Evolutionary conservation across 1,140 invertebrate species (phyloP).

Genomic region (Gonioctena quinquepunctata): DNA sequence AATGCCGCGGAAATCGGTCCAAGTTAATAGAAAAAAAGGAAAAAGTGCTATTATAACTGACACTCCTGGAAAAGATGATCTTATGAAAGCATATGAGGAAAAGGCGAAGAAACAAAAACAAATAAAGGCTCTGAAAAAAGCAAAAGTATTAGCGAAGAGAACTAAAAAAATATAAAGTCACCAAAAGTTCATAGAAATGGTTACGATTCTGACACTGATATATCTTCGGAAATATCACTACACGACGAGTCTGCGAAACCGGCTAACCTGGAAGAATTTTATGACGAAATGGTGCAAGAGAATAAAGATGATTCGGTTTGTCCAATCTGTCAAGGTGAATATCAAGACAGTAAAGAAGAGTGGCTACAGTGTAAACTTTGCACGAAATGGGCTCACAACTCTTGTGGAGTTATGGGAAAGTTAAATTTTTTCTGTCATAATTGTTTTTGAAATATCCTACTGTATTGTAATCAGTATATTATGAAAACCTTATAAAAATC

Average conservation of each 20-base stretch:
- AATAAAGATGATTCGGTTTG: not conserved
- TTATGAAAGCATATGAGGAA: not conserved
- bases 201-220: not conserved
- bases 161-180: not conserved
- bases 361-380: not conserved
- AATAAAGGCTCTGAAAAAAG: not conserved
- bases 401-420: not conserved
- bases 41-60: not conserved
- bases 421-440: slow-evolving; percentile 4
- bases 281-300: not conserved
- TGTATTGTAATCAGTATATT: not conserved
- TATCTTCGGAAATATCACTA: not conserved
- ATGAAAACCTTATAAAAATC: not conserved
- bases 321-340: slow-evolving; percentile 5
- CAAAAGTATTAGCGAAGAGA: not conserved
- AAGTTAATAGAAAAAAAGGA: not conserved
- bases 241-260: not conserved
- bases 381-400: slow-evolving; percentile 3
- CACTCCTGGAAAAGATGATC: not conserved
- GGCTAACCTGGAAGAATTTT: not conserved
- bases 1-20: not conserved
- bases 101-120: not conserved
- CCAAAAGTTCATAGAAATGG: not conserved
- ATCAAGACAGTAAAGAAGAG: slow-evolving; percentile 1
- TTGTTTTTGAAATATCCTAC: not conserved